Conservation (phyloP, 2,888 invertebrate species). For the Pandemis heparana region DNA sequence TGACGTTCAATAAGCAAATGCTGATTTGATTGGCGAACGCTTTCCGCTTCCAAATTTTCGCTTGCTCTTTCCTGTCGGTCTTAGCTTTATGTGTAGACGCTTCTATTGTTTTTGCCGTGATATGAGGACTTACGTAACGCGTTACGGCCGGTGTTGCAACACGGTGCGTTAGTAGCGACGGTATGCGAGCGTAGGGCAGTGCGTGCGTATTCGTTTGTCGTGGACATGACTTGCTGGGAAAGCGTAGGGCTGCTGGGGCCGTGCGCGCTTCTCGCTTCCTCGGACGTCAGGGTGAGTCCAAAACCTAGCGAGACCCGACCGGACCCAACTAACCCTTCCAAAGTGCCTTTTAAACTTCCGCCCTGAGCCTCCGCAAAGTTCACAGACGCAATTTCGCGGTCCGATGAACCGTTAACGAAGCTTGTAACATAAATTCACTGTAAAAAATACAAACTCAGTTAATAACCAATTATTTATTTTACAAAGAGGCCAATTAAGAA, state of each 20-base stretch:
- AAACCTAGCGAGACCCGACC: constrained; percentile 47
- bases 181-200: constrained; percentile 58
- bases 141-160: constrained; percentile 64
- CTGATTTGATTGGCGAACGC: constrained; percentile 80
- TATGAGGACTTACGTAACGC: constrained; percentile 74
- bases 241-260: constrained; percentile 83
- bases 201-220: constrained; percentile 53
- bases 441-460: constrained; percentile 4
- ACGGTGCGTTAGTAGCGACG: constrained; percentile 65
- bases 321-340: constrained; percentile 47
- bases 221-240: constrained; percentile 85
- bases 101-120: constrained; percentile 68
- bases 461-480: constrained; percentile 15
- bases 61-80: constrained; percentile 74
- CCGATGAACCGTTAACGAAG: constrained; percentile 47
- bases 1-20: constrained; percentile 80
- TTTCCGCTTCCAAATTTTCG: constrained; percentile 80
- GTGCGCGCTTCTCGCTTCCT: constrained; percentile 81
- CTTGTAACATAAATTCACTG: constrained; percentile 16
- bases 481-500: constrained; percentile 29
- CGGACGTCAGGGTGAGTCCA: constrained; percentile 81
- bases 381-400: constrained; percentile 53
- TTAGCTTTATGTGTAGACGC: constrained; percentile 75
- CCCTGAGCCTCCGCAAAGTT: constrained; percentile 46
- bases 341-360: constrained; percentile 45